Evolutionary conservation across 37 sponge, comb jelly and placozoan species (phyloP).

Genomic region (Tethya wilhelma): DNA sequence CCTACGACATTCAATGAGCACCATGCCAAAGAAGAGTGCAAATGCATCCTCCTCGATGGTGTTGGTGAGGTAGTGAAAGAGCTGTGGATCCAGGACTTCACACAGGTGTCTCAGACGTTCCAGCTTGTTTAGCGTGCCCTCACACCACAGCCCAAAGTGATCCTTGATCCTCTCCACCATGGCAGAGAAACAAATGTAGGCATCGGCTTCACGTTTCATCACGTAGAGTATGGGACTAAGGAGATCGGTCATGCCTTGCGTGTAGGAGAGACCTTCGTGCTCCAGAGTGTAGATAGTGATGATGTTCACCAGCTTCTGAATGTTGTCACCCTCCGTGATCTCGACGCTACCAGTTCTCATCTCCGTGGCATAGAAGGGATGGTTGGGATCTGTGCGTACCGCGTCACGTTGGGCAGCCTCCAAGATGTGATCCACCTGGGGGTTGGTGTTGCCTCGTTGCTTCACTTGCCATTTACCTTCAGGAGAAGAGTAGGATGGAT

Average conservation of each 20-base stretch:
- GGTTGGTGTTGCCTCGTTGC: background rate
- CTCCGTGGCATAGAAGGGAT: constrained; percentile 41
- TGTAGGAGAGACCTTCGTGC: constrained; percentile 65
- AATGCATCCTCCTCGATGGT: constrained; percentile 67
- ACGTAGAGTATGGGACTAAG: constrained; percentile 79
- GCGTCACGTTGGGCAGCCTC: constrained; percentile 63
- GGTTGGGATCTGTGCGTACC: constrained; percentile 63
- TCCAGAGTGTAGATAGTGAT: constrained; percentile 66
- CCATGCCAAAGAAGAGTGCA: constrained; percentile 79
- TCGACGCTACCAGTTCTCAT: background rate
- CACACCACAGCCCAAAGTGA: constrained; percentile 70
- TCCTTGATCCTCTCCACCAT: constrained; percentile 57
- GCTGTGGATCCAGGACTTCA: constrained; percentile 68
- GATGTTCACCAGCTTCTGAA: constrained; percentile 66
- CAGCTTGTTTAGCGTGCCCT: constrained; percentile 65
- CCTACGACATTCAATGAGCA: constrained; percentile 74
- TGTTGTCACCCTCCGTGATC: constrained; percentile 26
- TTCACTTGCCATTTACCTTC: background rate
- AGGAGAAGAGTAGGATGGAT: no score
- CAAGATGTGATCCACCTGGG: constrained; percentile 21
- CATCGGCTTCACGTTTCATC: constrained; percentile 68
- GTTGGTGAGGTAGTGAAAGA: constrained; percentile 26
- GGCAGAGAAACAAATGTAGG: constrained; percentile 68
- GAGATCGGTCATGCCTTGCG: constrained; percentile 87
- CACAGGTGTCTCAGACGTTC: constrained; percentile 75